These are phyloP conservation scores for Drosophila meridiana DNA, from an alignment of 2,888 invertebrate genomes.

Conservation along the genomic window DNA sequence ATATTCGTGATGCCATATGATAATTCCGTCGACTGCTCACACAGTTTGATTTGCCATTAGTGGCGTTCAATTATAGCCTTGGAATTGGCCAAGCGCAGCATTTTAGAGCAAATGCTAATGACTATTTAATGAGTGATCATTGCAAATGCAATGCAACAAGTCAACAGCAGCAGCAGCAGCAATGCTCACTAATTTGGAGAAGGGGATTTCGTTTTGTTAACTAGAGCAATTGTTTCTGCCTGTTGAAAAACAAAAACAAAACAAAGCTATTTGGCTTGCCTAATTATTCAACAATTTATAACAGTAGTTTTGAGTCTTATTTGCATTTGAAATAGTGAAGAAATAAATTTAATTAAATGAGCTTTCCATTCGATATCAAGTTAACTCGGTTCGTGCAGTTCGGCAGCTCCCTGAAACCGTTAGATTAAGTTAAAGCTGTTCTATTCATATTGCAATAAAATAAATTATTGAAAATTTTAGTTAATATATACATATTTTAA, in stretches of 20 bases:
- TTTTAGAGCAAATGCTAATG: constrained; percentile 45
- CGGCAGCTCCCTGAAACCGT: no score
- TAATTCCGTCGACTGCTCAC: constrained; percentile 32
- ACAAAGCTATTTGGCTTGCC: constrained; percentile 20
- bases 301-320: constrained; percentile 17
- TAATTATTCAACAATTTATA: constrained; percentile 44
- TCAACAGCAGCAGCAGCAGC: constrained; percentile 7
- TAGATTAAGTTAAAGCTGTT: not conserved
- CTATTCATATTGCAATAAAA: not conserved
- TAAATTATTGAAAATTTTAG: not conserved
- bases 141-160: constrained; percentile 38
- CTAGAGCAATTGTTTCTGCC: constrained; percentile 25
- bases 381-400: no score
- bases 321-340: constrained; percentile 19
- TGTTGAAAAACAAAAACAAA: not conserved
- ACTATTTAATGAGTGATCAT: constrained; percentile 53
- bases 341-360: not conserved
- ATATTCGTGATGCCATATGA: constrained; percentile 56
- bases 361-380: not conserved
- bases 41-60: constrained; percentile 56
- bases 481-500: not conserved
- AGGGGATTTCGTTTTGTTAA: constrained; percentile 16
- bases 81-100: constrained; percentile 57
- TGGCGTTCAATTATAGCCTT: constrained; percentile 54
- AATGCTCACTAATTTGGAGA: constrained; percentile 24